Evolutionary conservation across 2,797 vertebrate genomes (phyloP), one percentile per base, ranked within the genome.

Genomic region (Lacerta agilis): DNA sequence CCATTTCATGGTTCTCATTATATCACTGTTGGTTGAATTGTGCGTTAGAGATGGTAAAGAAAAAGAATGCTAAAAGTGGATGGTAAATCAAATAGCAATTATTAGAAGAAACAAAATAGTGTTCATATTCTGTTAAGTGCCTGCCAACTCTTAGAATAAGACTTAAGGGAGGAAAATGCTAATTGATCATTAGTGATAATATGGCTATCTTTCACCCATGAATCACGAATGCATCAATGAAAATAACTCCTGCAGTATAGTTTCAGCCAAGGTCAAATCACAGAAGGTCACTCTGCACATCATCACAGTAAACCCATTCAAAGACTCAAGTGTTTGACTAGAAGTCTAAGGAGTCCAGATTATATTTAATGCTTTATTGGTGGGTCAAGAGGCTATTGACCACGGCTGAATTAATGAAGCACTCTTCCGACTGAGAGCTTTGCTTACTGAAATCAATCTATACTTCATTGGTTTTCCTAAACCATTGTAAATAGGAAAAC

Each of bases 401-500:
- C 64, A n/a, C 11, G 5, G 38, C 55, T 77, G 85, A 83, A 88
- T 79, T 83, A 83, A 83, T 20, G 83, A 86, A 83, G 38, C 43
- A 6, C 55, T 87, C 58, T 66, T 84, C 67, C 33, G 15, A 83
- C 71, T 58, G n/a, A 83, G 75, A 72, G 29, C 41, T 90, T 89
- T 49, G 23, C 81, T 88, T 88, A 79, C 79, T 29, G 82, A 82
- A 89, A 82, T 58, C 38, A 25, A 27, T 88, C 83, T 90, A 75
- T 69, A 5, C 43, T 72, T 91, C 83, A 33, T 15, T 75, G 27
- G 11, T 84, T 90, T 36, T 49, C 67, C 17, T 64, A 58, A 83
- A n/a, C 72, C 3, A 9, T 1, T 91, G 20, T 73, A 93, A 91
- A 86, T 25, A 92, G 79, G 66, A 87, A 79, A 93, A 90, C 71